A percentile compares a stretch with the other conserved stretches of the same genome.
phyloP scores from a whole-genome alignment of 2,113 vertebrate species.

The Mesoclemmys tuberculata region DNA sequence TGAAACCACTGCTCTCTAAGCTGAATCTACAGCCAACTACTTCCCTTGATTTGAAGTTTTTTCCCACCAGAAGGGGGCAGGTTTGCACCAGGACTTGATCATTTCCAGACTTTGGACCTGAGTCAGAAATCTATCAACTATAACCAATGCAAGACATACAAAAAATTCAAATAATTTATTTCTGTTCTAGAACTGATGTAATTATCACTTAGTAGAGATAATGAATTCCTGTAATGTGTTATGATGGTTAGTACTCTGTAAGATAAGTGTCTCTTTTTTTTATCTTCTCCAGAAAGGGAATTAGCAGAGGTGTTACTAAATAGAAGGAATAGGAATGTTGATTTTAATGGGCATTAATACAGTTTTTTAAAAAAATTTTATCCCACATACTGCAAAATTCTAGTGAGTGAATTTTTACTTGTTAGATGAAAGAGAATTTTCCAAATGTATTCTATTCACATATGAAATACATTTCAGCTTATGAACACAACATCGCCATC shows the following conservation, averaged over 20 bases:
- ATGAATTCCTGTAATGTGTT: background rate
- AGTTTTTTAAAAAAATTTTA: background rate
- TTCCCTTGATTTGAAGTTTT: background rate
- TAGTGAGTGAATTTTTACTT: background rate
- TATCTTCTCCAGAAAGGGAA: rapidly evolving
- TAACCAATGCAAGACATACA: background rate
- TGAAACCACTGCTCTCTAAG: background rate
- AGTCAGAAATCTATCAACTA: background rate
- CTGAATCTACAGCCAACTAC: background rate
- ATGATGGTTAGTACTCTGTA: rapidly evolving
- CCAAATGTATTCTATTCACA: background rate
- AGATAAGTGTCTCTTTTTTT: background rate
- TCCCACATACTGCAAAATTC: background rate
- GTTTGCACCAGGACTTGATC: background rate
- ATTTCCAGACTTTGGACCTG: background rate
- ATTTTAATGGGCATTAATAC: background rate
- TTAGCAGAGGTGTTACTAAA: background rate
- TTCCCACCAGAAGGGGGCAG: constrained; percentile 39
- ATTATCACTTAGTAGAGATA: rapidly evolving
- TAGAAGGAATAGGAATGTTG: rapidly evolving
- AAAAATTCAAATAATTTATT: background rate
- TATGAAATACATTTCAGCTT: background rate
- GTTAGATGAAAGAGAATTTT: background rate
- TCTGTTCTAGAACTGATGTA: background rate
- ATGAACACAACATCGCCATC: background rate